Percentiles rank a stretch among this genome's conserved stretches.
These are phyloP conservation scores for Gadus macrocephalus DNA, from an alignment of 2,113 vertebrate species.

Conservation along the genomic window DNA sequence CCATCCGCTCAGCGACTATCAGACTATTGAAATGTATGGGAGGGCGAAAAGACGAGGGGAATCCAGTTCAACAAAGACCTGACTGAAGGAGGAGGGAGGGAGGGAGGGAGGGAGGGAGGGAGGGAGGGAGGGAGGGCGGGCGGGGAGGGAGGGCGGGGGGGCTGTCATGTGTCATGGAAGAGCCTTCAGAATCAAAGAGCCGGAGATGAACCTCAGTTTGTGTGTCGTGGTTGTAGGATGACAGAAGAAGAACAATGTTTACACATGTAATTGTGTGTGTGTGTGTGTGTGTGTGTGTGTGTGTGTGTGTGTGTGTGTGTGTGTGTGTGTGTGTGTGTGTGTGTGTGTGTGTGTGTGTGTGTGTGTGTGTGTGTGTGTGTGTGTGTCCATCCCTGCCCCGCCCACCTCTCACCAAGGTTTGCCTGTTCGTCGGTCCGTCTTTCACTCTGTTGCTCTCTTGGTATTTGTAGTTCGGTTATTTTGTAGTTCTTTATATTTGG, in stretches of 20 bases:
- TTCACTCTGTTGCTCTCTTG: background rate
- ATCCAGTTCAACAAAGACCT: slow-evolving; percentile 19
- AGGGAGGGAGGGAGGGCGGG: too few relatives aligned
- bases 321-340: background rate
- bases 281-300: background rate
- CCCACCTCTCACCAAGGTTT: background rate
- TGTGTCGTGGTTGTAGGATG: slow-evolving; percentile 34
- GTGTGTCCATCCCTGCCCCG: background rate
- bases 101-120: too few relatives aligned
- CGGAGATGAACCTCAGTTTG: slow-evolving; percentile 33
- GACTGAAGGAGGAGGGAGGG: too few relatives aligned
- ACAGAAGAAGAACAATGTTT: slow-evolving; percentile 49
- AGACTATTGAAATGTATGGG: slow-evolving; percentile 9
- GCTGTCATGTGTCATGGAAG: background rate
- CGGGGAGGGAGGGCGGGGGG: too few relatives aligned
- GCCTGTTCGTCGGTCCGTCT: background rate
- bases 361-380: background rate
- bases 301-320: background rate
- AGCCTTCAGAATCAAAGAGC: slow-evolving; percentile 41
- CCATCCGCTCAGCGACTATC: slow-evolving; percentile 33
- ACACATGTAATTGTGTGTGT: slow-evolving; percentile 42
- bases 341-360: background rate
- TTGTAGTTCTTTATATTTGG: background rate
- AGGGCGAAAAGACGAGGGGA: background rate
- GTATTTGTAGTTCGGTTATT: background rate